Conservation (phyloP, 2,113 vertebrate genomes). For the Nothobranchius furzeri region DNA sequence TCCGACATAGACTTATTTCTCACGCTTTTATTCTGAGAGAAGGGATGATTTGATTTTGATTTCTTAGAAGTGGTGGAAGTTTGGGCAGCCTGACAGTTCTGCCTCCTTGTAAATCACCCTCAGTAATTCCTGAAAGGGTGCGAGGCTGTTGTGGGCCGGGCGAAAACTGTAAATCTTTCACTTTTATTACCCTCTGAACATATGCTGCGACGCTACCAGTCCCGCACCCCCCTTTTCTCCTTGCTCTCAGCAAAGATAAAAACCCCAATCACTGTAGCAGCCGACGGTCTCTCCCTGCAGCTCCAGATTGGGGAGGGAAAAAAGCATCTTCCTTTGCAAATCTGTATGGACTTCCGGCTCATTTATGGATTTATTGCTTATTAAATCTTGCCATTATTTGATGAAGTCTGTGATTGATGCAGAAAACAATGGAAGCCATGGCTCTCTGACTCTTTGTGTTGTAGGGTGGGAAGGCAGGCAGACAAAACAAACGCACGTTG, state of each 20-base stretch:
- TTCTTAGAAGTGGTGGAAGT: conserved; percentile 59
- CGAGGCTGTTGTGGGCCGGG: conserved; percentile 93
- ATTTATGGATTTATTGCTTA: conserved; percentile 13
- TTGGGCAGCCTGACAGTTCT: conserved; percentile 93
- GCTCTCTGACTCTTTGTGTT: conserved; percentile 45
- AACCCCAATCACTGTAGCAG: conserved; percentile 77
- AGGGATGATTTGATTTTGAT: conserved; percentile 55
- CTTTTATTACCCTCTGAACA: conserved; percentile 99
- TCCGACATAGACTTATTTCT: conserved; percentile 10
- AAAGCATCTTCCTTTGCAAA: conserved; percentile 36
- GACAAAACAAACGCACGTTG: conserved; percentile 60
- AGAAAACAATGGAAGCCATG: conserved; percentile 35
- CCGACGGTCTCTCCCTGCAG: conserved; percentile 69
- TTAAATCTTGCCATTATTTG: conserved; percentile 17
- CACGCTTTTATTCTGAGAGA: conserved; percentile 22
- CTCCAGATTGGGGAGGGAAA: conserved; percentile 11
- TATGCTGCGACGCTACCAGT: conserved; percentile 92
- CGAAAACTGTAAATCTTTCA: conserved; percentile 99
- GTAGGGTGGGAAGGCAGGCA: conserved; percentile 44
- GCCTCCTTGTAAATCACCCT: conserved; percentile 97
- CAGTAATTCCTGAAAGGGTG: conserved; percentile 99
- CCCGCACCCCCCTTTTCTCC: conserved; percentile 84
- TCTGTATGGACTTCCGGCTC: background rate
- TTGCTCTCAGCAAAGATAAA: conserved; percentile 76
- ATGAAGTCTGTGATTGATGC: conserved; percentile 8